A percentile compares a stretch with the other conserved stretches of the same genome.
Evolutionary conservation across 2,888 invertebrate genomes (phyloP).

Genomic region (Conchocele bisecta): DNA sequence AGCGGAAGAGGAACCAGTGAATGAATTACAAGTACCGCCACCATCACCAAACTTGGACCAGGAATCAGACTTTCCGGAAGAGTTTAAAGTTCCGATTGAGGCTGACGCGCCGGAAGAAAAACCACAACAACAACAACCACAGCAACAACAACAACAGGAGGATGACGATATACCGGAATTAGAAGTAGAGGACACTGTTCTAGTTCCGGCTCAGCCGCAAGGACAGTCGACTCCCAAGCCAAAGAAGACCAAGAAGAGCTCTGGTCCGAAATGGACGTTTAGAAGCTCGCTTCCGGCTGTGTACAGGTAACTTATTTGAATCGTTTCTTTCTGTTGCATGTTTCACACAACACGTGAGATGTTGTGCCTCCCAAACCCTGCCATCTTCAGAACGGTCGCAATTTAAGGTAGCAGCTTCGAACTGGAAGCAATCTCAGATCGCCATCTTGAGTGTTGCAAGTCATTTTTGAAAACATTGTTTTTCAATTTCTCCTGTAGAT

Average conservation of each 20-base stretch:
- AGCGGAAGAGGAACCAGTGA: slow-evolving; percentile 50
- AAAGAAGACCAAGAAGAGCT: slow-evolving; percentile 11
- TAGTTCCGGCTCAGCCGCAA: slow-evolving; percentile 10
- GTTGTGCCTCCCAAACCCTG: too few species aligned
- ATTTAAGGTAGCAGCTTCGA: too few species aligned
- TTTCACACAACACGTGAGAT: too few species aligned
- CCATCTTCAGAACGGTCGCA: too few species aligned
- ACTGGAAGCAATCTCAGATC: too few species aligned
- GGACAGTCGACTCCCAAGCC: slow-evolving; percentile 35
- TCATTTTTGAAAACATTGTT: too few species aligned
- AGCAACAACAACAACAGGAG: slow-evolving; percentile 15
- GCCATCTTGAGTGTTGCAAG: too few species aligned
- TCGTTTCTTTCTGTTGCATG: too few species aligned
- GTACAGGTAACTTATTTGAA: slow-evolving; percentile 53
- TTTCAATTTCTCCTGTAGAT: too few species aligned
- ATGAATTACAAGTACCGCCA: slow-evolving; percentile 49
- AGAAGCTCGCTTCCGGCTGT: slow-evolving; percentile 47
- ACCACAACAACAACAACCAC: slow-evolving; percentile 23
- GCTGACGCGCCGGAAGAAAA: too few species aligned
- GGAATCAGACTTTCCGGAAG: slow-evolving; percentile 27
- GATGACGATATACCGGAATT: slow-evolving; percentile 23
- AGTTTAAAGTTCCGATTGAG: slow-evolving; percentile 7
- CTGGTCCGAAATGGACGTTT: slow-evolving; percentile 11
- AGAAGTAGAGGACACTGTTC: slow-evolving; percentile 43
- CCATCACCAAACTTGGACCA: slow-evolving; percentile 50